phyloP scores from a whole-genome alignment of 2,113 vertebrate species.

The Psilopogon haemacephalus region DNA sequence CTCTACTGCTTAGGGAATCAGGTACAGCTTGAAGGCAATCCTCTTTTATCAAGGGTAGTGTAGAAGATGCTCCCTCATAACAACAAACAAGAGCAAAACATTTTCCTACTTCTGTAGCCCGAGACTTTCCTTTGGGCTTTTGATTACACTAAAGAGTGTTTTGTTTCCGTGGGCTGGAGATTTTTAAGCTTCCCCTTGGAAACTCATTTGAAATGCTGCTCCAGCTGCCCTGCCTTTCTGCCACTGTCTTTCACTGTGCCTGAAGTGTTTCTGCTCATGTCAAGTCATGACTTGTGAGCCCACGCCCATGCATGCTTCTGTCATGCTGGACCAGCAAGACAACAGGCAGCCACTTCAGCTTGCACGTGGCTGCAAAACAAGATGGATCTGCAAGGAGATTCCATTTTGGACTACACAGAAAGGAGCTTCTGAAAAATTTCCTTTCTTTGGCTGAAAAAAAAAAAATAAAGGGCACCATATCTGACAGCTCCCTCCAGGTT shows the following conservation, averaged over 20 bases:
- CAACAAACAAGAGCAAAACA: background rate
- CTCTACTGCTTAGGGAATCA: background rate
- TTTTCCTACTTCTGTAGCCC: background rate
- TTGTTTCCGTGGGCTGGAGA: background rate
- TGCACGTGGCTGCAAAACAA: background rate
- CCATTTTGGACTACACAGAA: background rate
- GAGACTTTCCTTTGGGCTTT: background rate
- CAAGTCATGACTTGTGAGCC: background rate
- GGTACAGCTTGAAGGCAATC: slow-evolving; percentile 18
- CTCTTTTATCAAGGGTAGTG: background rate
- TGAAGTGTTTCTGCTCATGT: background rate
- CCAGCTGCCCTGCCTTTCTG: background rate
- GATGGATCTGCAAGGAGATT: background rate
- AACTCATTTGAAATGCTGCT: background rate
- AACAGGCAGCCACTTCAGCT: background rate
- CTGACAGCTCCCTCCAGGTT: background rate
- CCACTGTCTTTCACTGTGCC: background rate
- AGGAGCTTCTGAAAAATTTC: background rate
- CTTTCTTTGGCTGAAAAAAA: background rate
- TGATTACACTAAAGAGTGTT: background rate
- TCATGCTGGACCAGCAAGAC: background rate
- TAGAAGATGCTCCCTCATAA: background rate
- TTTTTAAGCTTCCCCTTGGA: background rate
- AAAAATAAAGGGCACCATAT: background rate
- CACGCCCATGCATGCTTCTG: background rate